These are phyloP conservation scores for Circaetus gallicus DNA, from an alignment of 2,113 vertebrate species.

Conservation along the genomic window DNA sequence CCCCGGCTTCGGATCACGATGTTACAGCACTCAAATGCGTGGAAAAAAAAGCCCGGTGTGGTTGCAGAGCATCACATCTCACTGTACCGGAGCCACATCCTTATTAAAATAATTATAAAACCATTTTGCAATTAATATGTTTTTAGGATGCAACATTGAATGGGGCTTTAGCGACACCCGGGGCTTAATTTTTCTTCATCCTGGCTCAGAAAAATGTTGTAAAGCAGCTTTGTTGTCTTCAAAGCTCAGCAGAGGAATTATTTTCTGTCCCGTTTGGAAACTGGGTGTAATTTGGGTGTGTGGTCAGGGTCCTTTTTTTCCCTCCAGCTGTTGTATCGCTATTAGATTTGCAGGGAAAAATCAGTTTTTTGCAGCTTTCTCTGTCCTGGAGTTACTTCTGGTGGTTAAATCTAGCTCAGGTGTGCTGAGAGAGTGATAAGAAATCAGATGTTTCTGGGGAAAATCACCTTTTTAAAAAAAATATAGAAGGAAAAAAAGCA, in stretches of 20 bases:
- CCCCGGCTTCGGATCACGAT: not conserved
- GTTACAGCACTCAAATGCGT: not conserved
- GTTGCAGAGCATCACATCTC: not conserved
- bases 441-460: not conserved
- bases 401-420: not conserved
- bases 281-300: not conserved
- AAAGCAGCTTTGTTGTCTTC: not conserved
- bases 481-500: not conserved
- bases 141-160: not conserved
- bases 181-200: not conserved
- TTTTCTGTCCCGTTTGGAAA: not conserved
- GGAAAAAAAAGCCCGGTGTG: not conserved
- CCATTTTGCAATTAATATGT: not conserved
- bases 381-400: not conserved
- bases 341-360: not conserved
- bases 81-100: not conserved
- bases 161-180: not conserved
- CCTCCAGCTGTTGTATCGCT: not conserved
- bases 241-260: not conserved
- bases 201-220: not conserved
- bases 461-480: not conserved
- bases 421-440: not conserved
- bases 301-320: not conserved
- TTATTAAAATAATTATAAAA: not conserved
- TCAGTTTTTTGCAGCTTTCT: rapidly evolving